Conservation (phyloP, 35 echinoderm and acorn worm genomes). For the Nesometra sesokonis region DNA sequence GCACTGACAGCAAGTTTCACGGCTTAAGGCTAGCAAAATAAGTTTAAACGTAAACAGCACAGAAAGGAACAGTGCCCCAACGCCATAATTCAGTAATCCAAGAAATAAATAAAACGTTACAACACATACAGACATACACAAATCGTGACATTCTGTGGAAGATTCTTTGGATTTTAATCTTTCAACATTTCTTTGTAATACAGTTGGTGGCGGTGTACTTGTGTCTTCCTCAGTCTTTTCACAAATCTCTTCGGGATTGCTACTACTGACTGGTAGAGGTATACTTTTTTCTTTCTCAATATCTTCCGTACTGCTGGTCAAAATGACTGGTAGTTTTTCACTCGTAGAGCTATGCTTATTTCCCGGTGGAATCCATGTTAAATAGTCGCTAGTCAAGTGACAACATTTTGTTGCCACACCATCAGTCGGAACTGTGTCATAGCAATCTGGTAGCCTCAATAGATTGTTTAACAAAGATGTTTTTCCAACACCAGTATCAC, state of each 20-base stretch:
- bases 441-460: not conserved
- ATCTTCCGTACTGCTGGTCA: too few species aligned
- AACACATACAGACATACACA: not conserved
- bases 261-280: too few species aligned
- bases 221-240: not conserved
- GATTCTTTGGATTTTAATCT: not conserved
- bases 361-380: too few species aligned
- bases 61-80: not conserved
- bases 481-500: not conserved
- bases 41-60: not conserved
- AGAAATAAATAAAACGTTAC: not conserved
- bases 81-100: not conserved
- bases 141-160: not conserved
- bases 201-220: not conserved
- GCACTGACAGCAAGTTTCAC: not conserved
- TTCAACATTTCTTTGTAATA: not conserved
- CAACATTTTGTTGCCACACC: not conserved
- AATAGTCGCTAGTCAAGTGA: not conserved
- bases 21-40: not conserved
- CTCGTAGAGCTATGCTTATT: too few species aligned
- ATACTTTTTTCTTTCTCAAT: too few species aligned
- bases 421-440: not conserved
- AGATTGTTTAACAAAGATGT: not conserved
- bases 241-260: too few species aligned
- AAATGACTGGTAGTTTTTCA: too few species aligned